These are phyloP conservation scores for Procavia capensis DNA, from an alignment of 2,113 vertebrate genomes.

Conservation along the genomic window DNA sequence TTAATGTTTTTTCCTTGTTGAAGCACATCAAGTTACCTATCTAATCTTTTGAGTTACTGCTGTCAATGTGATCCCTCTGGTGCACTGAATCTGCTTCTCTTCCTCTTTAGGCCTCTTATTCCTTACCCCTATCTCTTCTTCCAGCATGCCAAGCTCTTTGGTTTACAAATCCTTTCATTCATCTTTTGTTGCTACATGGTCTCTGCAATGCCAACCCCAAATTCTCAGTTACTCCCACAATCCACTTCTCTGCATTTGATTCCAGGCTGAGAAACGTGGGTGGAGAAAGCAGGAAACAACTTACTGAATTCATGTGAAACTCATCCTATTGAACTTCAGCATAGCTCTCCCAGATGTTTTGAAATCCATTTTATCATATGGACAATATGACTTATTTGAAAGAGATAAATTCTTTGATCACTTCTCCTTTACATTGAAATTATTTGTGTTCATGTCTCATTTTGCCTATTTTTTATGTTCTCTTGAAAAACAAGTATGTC, in stretches of 20 bases:
- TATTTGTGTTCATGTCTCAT: not conserved
- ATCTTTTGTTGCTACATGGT: not conserved
- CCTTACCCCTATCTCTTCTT: not conserved
- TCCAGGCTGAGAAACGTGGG: not conserved
- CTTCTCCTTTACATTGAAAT: not conserved
- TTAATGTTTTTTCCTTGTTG: not conserved
- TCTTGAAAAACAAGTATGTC: not conserved
- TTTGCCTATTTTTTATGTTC: not conserved
- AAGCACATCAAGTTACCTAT: too few species aligned
- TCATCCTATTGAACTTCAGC: not conserved
- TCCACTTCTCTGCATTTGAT: not conserved
- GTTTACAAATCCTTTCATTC: not conserved
- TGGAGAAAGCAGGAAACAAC: not conserved
- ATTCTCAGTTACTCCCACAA: not conserved
- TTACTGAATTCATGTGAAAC: not conserved
- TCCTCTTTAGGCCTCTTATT: not conserved
- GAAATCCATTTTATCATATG: not conserved
- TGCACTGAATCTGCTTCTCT: not conserved
- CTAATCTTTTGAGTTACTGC: too few species aligned
- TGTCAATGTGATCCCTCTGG: too few species aligned
- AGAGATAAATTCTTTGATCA: not conserved
- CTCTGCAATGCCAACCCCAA: not conserved
- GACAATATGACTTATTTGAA: not conserved
- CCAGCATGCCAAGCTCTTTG: not conserved
- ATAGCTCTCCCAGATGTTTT: not conserved